Percentiles rank a stretch among this genome's conserved stretches.
phyloP scores from a whole-genome alignment of 1,140 invertebrate genomes.

The Hesperophylax magnus region DNA sequence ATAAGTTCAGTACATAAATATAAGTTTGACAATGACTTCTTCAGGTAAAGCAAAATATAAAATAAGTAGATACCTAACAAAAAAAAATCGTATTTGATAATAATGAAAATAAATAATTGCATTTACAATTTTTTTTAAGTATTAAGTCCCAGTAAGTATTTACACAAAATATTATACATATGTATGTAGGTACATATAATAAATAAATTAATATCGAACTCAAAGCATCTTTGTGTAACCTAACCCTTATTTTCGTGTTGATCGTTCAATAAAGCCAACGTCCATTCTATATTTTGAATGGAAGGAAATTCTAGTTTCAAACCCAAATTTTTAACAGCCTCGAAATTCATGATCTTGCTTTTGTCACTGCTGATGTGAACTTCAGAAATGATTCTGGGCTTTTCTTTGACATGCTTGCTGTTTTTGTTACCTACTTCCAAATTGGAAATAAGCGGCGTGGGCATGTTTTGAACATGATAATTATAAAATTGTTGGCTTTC shows the following conservation, averaged over 20 bases:
- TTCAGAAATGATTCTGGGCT: conserved; percentile 45
- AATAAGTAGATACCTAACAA: too few relatives aligned
- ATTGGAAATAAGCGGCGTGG: neutral
- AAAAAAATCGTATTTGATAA: too few relatives aligned
- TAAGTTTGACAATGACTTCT: too few relatives aligned
- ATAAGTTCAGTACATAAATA: too few relatives aligned
- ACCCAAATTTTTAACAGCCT: conserved; percentile 63
- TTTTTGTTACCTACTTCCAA: neutral
- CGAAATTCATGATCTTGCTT: conserved; percentile 54
- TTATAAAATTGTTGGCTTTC: conserved; percentile 11
- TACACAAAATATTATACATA: too few relatives aligned
- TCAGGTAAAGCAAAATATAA: too few relatives aligned
- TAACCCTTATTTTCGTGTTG: conserved; percentile 59
- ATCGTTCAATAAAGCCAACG: conserved; percentile 65
- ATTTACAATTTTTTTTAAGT: too few relatives aligned
- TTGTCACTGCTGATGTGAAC: conserved; percentile 45
- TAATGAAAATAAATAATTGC: too few relatives aligned
- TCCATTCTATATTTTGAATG: conserved; percentile 67
- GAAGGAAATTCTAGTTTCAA: conserved; percentile 66
- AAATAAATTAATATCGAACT: too few relatives aligned
- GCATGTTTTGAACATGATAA: conserved; percentile 8
- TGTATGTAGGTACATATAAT: too few relatives aligned
- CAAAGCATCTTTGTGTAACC: too few relatives aligned
- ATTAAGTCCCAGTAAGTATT: too few relatives aligned
- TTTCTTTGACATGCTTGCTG: conserved; percentile 42